Conservation (phyloP, 1,140 invertebrate species). For the Zeugodacus cucurbitae region DNA sequence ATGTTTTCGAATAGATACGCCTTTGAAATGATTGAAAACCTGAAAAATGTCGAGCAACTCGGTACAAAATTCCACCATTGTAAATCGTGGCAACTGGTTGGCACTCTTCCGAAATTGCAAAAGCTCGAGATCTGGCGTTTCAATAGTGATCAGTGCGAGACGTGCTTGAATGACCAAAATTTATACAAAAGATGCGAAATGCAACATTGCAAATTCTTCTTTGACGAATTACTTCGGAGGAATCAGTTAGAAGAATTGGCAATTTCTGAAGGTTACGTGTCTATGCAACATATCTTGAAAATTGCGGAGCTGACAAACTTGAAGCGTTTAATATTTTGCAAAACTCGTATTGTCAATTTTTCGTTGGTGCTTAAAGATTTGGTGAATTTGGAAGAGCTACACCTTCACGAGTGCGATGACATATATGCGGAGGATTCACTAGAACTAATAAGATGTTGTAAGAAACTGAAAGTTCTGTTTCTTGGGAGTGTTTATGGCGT, state of each 20-base stretch:
- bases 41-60: background rate
- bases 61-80: background rate
- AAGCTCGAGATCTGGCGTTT: background rate
- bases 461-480: background rate
- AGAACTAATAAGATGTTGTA: background rate
- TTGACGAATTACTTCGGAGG: background rate
- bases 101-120: background rate
- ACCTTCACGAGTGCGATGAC: background rate
- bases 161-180: background rate
- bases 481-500: background rate
- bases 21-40: background rate
- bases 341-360: too few relatives aligned
- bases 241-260: background rate
- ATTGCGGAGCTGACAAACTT: background rate
- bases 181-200: background rate
- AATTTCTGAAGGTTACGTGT: background rate
- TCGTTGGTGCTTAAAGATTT: background rate
- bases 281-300: background rate
- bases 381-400: background rate
- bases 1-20: background rate
- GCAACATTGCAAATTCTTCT: background rate
- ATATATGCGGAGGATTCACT: background rate
- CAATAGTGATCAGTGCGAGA: background rate
- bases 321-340: background rate
- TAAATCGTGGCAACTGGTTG: background rate